Conservation (phyloP, 1,140 invertebrate genomes). For the Wasmannia auropunctata region DNA sequence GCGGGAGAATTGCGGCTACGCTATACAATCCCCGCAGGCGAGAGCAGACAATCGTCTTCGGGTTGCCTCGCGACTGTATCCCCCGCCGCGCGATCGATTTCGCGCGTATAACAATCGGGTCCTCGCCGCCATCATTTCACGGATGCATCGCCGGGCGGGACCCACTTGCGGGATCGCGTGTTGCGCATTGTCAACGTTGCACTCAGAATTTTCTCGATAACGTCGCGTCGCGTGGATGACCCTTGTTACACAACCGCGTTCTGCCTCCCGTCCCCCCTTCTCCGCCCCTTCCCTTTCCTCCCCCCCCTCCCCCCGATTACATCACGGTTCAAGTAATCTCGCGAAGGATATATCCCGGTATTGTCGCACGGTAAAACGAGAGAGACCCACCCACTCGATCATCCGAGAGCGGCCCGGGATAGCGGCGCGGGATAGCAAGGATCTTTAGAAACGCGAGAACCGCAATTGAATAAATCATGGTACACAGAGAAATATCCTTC, state of each 20-base stretch:
- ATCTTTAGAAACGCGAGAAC: background rate
- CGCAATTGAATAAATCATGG: background rate
- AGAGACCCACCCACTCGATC: constrained; percentile 11
- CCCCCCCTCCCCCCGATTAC: too few species aligned
- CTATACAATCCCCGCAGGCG: background rate
- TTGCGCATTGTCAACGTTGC: background rate
- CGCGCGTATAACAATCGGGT: constrained; percentile 15
- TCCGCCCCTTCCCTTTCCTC: too few species aligned
- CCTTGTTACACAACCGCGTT: constrained; percentile 12
- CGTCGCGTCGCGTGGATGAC: constrained; percentile 9
- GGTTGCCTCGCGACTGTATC: constrained; percentile 17
- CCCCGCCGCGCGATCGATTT: constrained; percentile 16
- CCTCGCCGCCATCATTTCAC: constrained; percentile 12
- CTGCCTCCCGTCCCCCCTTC: too few species aligned
- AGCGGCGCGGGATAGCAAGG: background rate
- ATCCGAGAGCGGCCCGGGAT: background rate
- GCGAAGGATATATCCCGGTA: background rate
- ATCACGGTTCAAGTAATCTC: constrained; percentile 15
- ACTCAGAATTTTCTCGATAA: constrained; percentile 42
- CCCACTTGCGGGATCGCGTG: constrained; percentile 25
- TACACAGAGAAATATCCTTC: background rate
- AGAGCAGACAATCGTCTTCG: constrained; percentile 27
- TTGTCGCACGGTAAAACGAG: background rate
- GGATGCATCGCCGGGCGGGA: background rate
- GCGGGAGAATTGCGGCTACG: too few species aligned